Evolutionary conservation across 2,888 invertebrate species (phyloP).

Genomic region (Leptinotarsa peninsularis): DNA sequence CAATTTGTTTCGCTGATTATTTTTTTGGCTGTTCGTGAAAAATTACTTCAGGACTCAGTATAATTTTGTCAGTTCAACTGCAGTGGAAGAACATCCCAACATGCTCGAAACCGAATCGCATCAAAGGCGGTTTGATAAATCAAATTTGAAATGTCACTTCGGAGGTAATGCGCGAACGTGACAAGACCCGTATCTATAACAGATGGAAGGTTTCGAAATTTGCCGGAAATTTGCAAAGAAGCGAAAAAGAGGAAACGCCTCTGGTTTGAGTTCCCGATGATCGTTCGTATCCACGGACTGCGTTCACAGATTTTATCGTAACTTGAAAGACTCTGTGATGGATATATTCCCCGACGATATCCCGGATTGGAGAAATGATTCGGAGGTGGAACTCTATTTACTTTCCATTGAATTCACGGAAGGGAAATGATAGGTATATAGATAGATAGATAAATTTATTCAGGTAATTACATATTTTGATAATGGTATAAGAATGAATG

Average conservation of each 20-base stretch:
- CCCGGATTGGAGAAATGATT: not conserved
- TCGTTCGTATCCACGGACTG: not conserved
- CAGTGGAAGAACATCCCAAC: no score
- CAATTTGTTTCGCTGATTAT: no score
- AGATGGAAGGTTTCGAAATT: conserved; percentile 2
- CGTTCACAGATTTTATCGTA: conserved; percentile 7
- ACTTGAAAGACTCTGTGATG: not conserved
- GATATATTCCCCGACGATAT: not conserved
- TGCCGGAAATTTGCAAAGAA: not conserved
- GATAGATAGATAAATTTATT: not conserved
- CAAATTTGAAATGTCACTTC: conserved; percentile 4
- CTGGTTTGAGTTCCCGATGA: conserved; percentile 8
- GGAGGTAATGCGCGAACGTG: not conserved
- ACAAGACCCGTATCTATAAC: conserved; percentile 1
- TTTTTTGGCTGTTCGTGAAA: no score
- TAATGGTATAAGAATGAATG: no score
- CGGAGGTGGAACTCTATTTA: not conserved
- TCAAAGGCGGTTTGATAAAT: not conserved
- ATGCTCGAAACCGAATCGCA: not conserved
- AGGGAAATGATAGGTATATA: not conserved
- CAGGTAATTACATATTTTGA: no score
- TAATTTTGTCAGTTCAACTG: no score
- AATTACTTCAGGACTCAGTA: no score
- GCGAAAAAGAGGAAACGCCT: conserved; percentile 6
- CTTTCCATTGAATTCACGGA: not conserved